These are phyloP conservation scores for Coenonympha arcania DNA, from an alignment of 2,888 invertebrate genomes.

Conservation along the genomic window DNA sequence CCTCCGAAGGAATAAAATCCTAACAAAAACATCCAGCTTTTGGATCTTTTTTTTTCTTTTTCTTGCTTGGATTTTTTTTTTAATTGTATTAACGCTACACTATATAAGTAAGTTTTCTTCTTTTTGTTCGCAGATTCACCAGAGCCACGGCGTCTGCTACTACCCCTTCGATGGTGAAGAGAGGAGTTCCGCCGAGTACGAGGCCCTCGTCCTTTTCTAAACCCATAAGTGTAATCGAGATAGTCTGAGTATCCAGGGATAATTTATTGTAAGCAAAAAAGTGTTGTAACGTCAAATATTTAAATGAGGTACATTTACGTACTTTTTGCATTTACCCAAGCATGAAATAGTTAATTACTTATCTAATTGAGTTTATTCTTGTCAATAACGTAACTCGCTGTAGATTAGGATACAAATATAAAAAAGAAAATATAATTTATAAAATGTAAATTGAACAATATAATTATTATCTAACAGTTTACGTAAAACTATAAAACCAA, in stretches of 20 bases:
- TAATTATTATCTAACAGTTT: not conserved
- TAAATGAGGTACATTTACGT: not conserved
- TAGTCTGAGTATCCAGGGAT: slow-evolving; percentile 19
- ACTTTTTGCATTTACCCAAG: not conserved
- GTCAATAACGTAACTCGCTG: not conserved
- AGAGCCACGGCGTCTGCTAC: slow-evolving; percentile 76
- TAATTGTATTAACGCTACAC: too few species aligned
- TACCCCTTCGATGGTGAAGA: slow-evolving; percentile 81
- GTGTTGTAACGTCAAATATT: not conserved
- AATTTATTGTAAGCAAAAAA: slow-evolving; percentile 1
- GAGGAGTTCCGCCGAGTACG: slow-evolving; percentile 76
- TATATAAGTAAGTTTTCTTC: too few species aligned
- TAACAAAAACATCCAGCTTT: too few species aligned
- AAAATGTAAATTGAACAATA: not conserved
- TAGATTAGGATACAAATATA: not conserved
- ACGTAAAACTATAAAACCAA: too few species aligned
- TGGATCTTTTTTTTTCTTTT: not conserved
- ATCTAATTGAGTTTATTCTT: not conserved
- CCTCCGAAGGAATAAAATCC: too few species aligned
- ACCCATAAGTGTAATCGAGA: slow-evolving; percentile 17
- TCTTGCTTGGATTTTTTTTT: too few species aligned
- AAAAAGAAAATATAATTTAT: not conserved
- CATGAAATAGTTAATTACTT: not conserved
- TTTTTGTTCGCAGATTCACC: slow-evolving; percentile 70
- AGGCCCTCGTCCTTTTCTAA: slow-evolving; percentile 76